Percentiles rank a stretch among this genome's conserved stretches.
These are phyloP conservation scores for Diadema setosum DNA, from an alignment of 35 echinoderm and acorn worm genomes.

Conservation along the genomic window DNA sequence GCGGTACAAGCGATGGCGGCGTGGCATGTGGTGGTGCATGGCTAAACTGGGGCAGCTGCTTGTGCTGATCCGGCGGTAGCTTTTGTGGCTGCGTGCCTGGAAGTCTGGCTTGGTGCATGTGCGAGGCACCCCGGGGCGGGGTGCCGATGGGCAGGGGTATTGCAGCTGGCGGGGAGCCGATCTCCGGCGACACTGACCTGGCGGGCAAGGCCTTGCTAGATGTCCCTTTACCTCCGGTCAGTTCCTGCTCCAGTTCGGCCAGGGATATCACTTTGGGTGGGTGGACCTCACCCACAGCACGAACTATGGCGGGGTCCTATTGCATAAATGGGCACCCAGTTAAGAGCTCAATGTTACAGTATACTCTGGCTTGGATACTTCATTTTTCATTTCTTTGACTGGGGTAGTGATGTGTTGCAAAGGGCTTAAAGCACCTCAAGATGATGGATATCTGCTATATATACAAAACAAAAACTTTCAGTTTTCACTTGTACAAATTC, in stretches of 20 bases:
- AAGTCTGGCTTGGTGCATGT: neutral
- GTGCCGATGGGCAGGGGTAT: conserved; percentile 78
- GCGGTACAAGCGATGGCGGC: neutral
- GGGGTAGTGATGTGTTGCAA: too few species aligned
- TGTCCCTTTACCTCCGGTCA: neutral
- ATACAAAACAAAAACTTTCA: too few species aligned
- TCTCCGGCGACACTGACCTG: conserved; percentile 49
- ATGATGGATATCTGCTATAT: too few species aligned
- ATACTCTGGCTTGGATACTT: too few species aligned
- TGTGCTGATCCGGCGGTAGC: neutral
- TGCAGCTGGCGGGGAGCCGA: conserved; percentile 37
- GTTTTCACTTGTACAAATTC: too few species aligned
- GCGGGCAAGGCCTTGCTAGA: conserved; percentile 28
- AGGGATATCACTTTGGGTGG: conserved; percentile 54
- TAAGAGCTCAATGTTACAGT: too few species aligned
- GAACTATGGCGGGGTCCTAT: conserved; percentile 79
- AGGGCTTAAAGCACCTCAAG: too few species aligned
- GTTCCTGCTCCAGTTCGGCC: conserved; percentile 78
- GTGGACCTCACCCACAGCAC: conserved; percentile 42
- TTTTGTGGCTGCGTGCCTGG: neutral
- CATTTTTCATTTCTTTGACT: too few species aligned
- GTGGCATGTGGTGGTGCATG: neutral
- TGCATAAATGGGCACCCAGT: neutral
- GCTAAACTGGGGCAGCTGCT: neutral
- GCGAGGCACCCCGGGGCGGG: conserved; percentile 55